Conservation (phyloP, 2,113 vertebrate species). For the Etia nguti region DNA sequence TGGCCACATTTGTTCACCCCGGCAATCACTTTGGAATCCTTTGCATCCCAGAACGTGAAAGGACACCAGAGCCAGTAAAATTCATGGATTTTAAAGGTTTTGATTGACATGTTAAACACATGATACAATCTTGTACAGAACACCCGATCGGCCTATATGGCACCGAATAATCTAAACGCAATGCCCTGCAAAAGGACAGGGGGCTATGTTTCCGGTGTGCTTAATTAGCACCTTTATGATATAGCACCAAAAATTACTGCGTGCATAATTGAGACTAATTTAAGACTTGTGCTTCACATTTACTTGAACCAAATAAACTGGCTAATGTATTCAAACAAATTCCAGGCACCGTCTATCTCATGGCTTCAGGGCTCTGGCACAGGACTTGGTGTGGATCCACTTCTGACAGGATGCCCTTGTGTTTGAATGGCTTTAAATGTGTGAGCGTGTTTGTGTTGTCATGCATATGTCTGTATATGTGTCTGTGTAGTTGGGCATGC, state of each 20-base stretch:
- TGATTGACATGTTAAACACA: not conserved
- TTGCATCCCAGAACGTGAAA: not conserved
- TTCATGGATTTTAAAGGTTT: not conserved
- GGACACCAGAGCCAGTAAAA: not conserved
- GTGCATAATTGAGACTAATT: slow-evolving; percentile 21
- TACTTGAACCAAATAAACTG: not conserved
- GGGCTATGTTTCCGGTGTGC: not conserved
- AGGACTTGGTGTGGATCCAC: slow-evolving; percentile 34
- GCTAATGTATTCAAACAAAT: slow-evolving; percentile 30
- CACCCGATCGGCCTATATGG: not conserved
- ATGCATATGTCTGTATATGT: not conserved
- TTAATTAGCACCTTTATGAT: not conserved
- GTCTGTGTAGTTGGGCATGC: not conserved
- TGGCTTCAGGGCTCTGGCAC: slow-evolving; percentile 42
- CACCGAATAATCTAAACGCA: not conserved
- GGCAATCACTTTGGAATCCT: not conserved
- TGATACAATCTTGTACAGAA: not conserved
- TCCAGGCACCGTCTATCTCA: slow-evolving; percentile 8
- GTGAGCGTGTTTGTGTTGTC: not conserved
- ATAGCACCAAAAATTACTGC: not conserved
- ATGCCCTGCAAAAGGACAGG: not conserved
- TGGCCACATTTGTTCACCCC: not conserved
- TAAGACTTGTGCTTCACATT: slow-evolving; percentile 10
- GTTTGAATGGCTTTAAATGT: not conserved
- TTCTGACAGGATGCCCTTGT: slow-evolving; percentile 48